Base-by-base conservation (phyloP, 1,140 invertebrate species). In the Hylaeus anthracinus region DNA sequence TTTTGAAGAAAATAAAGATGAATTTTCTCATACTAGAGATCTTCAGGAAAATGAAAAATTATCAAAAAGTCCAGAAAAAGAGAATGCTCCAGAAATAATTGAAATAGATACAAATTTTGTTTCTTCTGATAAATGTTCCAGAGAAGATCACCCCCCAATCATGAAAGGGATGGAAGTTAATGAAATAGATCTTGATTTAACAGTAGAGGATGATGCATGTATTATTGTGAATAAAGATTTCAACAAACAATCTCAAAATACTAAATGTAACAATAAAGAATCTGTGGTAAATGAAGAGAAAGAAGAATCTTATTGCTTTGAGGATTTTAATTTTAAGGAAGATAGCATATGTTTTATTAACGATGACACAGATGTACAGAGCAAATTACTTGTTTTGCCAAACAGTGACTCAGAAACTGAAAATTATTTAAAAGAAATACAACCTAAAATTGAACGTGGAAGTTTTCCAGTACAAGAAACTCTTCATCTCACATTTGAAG, bases 351-450 rank as follows among this genome's bases (percentile, higher is more conserved):
- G 37, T 65, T 60, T 53, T 72, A 79, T 89, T 65, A 90, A 92
- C 66, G 89, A 93, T 37, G 91, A 94, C 71, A 87, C 92, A n/a
- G 84, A 90, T 82, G 51, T 88, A 48, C 88, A 91, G 78, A 89
- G 87, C 67, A 93, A 94, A 88, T 92, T 95, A 64, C 92, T 96
- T 26, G 93, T 96, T 69, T 91, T 96, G 43, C 94, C 95, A 5
- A 95, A 96, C 83, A 96, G 95, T 91, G 95, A 96, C 85, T 94
- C 94, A 4, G 95, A 96, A 56, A 94, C 93, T 74, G 95, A 96
- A 79, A 93, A 95, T 87, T 96, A 96, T 91, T 94, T 96, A 89
- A 94, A 92, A 74, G 94, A 95, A 77, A 90, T 96, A 56, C 94
- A 94, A 85, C 94, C 95, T 53, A 92, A 92, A 86, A 94, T 95